Evolutionary conservation across 1,140 invertebrate species (phyloP).

Genomic region (Nilaparvata lugens): DNA sequence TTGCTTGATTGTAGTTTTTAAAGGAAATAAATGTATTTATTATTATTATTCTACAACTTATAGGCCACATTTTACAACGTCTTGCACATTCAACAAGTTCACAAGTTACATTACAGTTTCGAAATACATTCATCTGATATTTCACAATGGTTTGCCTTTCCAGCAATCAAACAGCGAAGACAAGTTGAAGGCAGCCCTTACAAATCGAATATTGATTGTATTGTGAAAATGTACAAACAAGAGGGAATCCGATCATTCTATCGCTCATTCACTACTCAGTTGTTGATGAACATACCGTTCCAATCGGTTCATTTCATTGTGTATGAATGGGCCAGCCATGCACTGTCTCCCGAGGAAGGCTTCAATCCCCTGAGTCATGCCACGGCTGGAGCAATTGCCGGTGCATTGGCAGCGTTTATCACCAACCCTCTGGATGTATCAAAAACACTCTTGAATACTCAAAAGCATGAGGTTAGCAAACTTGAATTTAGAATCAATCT

Average conservation of each 20-base stretch:
- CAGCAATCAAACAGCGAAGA: conserved; percentile 94
- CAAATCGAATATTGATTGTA: conserved; percentile 70
- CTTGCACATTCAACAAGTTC: too few species aligned
- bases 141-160: too few species aligned
- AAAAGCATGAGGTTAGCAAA: conserved; percentile 33
- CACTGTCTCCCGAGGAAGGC: conserved; percentile 62
- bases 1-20: too few species aligned
- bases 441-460: conserved; percentile 96
- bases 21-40: too few species aligned
- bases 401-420: conserved; percentile 80
- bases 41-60: too few species aligned
- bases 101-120: too few species aligned
- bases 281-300: conserved; percentile 97
- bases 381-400: conserved; percentile 78
- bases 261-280: conserved; percentile 88
- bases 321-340: conserved; percentile 83
- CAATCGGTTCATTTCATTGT: conserved; percentile 91
- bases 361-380: conserved; percentile 87
- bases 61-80: too few species aligned
- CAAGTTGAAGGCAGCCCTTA: conserved; percentile 96
- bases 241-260: conserved; percentile 92
- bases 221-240: conserved; percentile 58
- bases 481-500: too few species aligned
- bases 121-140: too few species aligned
- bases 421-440: conserved; percentile 98